Conservation (phyloP, 1,140 invertebrate genomes). For the Macrocentrus cingulum region DNA sequence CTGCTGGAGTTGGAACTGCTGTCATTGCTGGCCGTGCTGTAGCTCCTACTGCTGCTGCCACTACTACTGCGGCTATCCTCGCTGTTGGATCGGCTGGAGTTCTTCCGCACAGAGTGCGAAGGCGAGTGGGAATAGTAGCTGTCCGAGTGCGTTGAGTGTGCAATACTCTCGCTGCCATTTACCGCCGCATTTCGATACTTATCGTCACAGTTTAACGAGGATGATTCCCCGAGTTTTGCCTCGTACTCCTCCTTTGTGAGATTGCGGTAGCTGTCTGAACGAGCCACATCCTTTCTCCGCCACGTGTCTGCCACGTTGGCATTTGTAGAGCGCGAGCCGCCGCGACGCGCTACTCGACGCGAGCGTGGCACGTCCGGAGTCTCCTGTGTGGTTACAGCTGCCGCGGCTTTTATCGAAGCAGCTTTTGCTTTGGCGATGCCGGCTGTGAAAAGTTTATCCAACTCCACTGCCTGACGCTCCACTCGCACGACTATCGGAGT, state of each 20-base stretch:
- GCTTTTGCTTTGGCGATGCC: conserved; percentile 42
- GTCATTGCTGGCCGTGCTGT: too few relatives aligned
- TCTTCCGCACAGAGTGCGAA: background rate
- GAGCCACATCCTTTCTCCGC: conserved; percentile 36
- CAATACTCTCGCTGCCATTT: background rate
- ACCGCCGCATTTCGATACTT: conserved; percentile 13
- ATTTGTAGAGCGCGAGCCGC: background rate
- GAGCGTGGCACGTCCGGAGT: background rate
- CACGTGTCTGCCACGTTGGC: background rate
- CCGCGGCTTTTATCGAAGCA: conserved; percentile 12
- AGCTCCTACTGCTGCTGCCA: conserved; percentile 5
- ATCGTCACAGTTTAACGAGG: conserved; percentile 11
- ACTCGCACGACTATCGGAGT: conserved; percentile 22
- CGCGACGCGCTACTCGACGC: background rate
- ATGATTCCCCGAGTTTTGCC: conserved; percentile 40
- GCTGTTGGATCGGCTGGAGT: too few relatives aligned
- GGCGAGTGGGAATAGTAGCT: background rate
- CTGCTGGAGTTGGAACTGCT: conserved; percentile 25
- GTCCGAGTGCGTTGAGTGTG: background rate
- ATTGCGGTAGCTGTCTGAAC: conserved; percentile 47
- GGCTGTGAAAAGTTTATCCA: conserved; percentile 46
- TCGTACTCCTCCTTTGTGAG: conserved; percentile 56
- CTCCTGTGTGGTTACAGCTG: background rate
- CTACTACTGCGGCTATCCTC: too few relatives aligned
- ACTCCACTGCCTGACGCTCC: conserved; percentile 32